Evolutionary conservation across 2,888 invertebrate genomes (phyloP), one percentile per base, ranked within the genome.

Genomic region (Stenodera caucasica): DNA sequence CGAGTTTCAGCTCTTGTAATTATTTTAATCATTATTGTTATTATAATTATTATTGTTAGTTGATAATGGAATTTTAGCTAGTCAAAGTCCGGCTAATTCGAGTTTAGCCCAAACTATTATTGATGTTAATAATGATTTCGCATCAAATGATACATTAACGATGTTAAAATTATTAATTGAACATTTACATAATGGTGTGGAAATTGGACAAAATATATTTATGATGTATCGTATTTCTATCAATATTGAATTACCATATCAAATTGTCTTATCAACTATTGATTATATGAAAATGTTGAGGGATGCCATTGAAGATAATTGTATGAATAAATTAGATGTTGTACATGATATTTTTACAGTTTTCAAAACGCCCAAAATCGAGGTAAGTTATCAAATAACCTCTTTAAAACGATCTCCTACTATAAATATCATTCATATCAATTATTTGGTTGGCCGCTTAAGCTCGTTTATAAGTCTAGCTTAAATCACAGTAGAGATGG

Each of bases 321-420:
- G 84, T 60, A 75, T 81, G 57, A 83, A 85, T 68, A 86, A 86
- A 69, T 72, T 86, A 37, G 81, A 86, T 65, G 83, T 87, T 0
- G 84, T 86, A n/a, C 83, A 82, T 64, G 87, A 88, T 72, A 83
- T 87, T 61, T 81, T 86, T 62, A 77, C 77, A 2, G 84, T 86
- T 2, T 86, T 84, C 54, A 82, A 84, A 57, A 82, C 86, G 79
- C 80, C 80, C 1, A 81, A 82, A 49, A 77, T 81, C 49, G 82
- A 83, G 74, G 82, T 83, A 66, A n/a, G 26, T 4, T 26, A 4
- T 26, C n/a, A n/a, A n/a, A n/a, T n/a, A n/a, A n/a, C n/a, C n/a
- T n/a, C n/a, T n/a, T n/a, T n/a, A n/a, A n/a, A n/a, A n/a, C n/a
- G n/a, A n/a, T n/a, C n/a, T n/a, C n/a, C n/a, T n/a, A n/a, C n/a